Conservation (phyloP, 2,888 invertebrate species). For the Lasius platythorax region DNA sequence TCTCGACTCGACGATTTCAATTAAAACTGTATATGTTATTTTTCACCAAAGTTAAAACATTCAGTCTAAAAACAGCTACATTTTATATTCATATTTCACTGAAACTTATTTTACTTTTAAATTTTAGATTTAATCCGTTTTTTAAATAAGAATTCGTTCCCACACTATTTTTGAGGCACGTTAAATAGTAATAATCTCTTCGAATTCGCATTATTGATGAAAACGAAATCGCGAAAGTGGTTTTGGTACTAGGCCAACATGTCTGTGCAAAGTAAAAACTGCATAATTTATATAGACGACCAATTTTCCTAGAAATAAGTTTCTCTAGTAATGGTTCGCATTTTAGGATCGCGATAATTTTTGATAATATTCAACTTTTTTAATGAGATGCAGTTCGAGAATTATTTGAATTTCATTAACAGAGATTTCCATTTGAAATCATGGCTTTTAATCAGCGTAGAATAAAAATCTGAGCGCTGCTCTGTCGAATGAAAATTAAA, state of each 20-base stretch:
- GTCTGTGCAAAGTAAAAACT: neutral
- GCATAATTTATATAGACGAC: slow-evolving; percentile 18
- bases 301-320: slow-evolving; percentile 13
- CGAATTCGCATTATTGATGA: neutral
- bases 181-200: neutral
- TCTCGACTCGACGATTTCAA: neutral
- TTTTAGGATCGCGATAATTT: slow-evolving; percentile 39
- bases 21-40: neutral
- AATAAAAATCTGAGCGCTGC: slow-evolving; percentile 33
- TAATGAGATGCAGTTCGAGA: slow-evolving; percentile 43
- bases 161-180: neutral
- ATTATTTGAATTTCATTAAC: slow-evolving; percentile 52
- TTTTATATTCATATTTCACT: neutral
- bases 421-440: slow-evolving; percentile 48
- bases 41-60: neutral
- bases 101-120: neutral
- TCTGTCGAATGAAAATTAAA: slow-evolving; percentile 43
- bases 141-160: neutral
- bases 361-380: slow-evolving; percentile 36
- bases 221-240: neutral
- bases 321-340: neutral
- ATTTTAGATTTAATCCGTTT: neutral
- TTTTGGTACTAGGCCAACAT: neutral
- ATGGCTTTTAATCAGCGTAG: slow-evolving; percentile 30
- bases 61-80: neutral